Conservation (phyloP, 2,113 vertebrate genomes). For the Argyrosomus japonicus region DNA sequence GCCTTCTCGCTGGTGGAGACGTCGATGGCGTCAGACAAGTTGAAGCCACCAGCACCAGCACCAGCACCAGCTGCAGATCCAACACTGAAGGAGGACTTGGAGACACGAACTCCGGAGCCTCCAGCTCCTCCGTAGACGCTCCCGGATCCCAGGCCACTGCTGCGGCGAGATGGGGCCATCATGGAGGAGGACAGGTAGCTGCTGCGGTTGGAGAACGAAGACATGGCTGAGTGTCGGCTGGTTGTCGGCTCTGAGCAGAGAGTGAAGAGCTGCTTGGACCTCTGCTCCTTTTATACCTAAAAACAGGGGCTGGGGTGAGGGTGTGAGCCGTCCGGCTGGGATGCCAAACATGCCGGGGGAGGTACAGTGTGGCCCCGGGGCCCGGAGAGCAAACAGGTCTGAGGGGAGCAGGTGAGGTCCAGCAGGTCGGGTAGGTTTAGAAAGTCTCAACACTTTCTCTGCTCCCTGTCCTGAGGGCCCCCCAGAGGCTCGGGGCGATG, state of each 20-base stretch:
- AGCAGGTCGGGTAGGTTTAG: conserved; percentile 3
- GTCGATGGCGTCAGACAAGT: conserved; percentile 1
- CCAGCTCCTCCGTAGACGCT: conserved; percentile 77
- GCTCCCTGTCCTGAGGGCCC: neutral
- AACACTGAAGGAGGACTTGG: conserved; percentile 32
- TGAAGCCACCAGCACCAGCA: neutral
- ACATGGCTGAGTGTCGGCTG: conserved; percentile 25
- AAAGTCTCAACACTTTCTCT: neutral
- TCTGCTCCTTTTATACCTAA: neutral
- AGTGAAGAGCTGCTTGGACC: conserved; percentile 25
- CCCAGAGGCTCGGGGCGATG: accelerated
- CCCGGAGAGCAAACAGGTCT: neutral
- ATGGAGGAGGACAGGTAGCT: conserved; percentile 12
- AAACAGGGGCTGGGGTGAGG: neutral
- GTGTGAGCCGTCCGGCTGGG: neutral
- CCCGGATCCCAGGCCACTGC: conserved; percentile 23
- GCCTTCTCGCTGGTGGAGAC: conserved; percentile 68
- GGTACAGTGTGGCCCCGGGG: neutral
- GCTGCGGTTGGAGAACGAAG: conserved; percentile 45
- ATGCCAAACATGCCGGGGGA: neutral
- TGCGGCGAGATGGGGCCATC: neutral
- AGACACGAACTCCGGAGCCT: conserved; percentile 55
- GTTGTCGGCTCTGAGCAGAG: conserved; percentile 5
- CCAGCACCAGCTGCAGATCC: neutral
- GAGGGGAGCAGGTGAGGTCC: neutral